Evolutionary conservation across 2,113 vertebrate genomes (phyloP).

Genomic region (Trichomycterus rosablanca): DNA sequence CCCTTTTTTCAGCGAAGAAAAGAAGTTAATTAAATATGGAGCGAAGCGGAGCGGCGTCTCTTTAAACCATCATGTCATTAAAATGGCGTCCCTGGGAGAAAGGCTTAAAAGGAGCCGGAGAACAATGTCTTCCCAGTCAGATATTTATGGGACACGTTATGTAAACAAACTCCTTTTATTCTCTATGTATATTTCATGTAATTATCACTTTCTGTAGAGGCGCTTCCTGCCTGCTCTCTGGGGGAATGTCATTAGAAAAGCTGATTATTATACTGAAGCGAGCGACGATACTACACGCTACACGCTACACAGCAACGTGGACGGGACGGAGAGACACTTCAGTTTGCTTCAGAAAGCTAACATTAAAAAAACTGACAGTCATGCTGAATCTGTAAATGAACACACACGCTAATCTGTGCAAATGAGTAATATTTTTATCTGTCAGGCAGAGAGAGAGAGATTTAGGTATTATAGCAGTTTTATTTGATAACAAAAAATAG

Average conservation of each 20-base stretch:
- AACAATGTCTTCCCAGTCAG: conserved; percentile 98
- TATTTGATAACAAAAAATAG: too few relatives aligned
- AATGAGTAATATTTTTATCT: too few relatives aligned
- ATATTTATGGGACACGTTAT: conserved; percentile 98
- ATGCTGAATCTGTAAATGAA: too few relatives aligned
- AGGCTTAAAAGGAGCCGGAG: conserved; percentile 90
- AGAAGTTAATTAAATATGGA: conserved; percentile 99
- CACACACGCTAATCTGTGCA: too few relatives aligned
- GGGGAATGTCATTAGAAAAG: conserved; percentile 96
- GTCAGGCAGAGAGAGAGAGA: too few relatives aligned
- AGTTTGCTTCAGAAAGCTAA: too few relatives aligned
- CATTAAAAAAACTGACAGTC: too few relatives aligned
- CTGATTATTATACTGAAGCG: conserved; percentile 59
- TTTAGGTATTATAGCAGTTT: too few relatives aligned
- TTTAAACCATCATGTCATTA: conserved; percentile 99
- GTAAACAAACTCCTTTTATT: conserved; percentile 97
- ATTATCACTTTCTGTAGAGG: conserved; percentile 98
- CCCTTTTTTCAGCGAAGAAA: conserved; percentile 78
- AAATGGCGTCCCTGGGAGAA: conserved; percentile 93
- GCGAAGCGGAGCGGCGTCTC: conserved; percentile 96
- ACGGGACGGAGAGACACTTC: conserved; percentile 16
- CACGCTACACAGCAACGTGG: conserved; percentile 13
- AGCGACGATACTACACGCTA: conserved; percentile 47
- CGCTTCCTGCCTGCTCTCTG: conserved; percentile 83
- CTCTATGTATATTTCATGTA: conserved; percentile 99